Evolutionary conservation across 2,113 vertebrate genomes (phyloP).

Genomic region (Hystrix brachyura): DNA sequence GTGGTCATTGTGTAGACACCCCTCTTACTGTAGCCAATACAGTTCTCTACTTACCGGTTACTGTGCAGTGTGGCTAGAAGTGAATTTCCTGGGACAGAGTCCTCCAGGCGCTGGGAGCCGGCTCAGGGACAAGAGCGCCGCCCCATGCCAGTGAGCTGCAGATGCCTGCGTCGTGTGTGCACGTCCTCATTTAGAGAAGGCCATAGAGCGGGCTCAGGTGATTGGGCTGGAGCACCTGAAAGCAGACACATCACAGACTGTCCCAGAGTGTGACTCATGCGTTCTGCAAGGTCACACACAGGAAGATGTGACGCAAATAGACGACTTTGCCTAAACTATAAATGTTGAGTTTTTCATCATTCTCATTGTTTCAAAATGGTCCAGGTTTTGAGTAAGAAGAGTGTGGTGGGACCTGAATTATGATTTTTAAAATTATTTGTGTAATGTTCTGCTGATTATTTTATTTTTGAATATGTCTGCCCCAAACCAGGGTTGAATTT

Average conservation of each 20-base stretch:
- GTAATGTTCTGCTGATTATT: background rate
- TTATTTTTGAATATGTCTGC: background rate
- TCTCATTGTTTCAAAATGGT: slow-evolving; percentile 24
- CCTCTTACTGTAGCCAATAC: background rate
- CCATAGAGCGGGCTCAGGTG: background rate
- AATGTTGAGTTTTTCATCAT: background rate
- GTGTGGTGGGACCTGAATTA: background rate
- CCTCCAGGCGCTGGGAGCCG: background rate
- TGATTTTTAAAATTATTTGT: slow-evolving; percentile 27
- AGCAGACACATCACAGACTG: background rate
- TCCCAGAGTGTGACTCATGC: background rate
- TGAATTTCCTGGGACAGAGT: background rate
- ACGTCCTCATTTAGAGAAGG: background rate
- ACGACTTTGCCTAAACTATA: background rate
- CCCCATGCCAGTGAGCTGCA: background rate
- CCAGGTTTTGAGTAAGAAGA: slow-evolving; percentile 40
- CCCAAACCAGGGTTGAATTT: background rate
- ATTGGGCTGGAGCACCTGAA: background rate
- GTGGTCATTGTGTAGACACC: background rate
- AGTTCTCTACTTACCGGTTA: background rate
- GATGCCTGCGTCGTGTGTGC: background rate
- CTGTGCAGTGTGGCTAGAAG: background rate
- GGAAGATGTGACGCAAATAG: background rate
- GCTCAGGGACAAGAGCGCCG: background rate
- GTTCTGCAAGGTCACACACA: background rate